These are phyloP conservation scores for Pantherophis vulpinus DNA, from an alignment of 2,797 vertebrate species.

Conservation along the genomic window DNA sequence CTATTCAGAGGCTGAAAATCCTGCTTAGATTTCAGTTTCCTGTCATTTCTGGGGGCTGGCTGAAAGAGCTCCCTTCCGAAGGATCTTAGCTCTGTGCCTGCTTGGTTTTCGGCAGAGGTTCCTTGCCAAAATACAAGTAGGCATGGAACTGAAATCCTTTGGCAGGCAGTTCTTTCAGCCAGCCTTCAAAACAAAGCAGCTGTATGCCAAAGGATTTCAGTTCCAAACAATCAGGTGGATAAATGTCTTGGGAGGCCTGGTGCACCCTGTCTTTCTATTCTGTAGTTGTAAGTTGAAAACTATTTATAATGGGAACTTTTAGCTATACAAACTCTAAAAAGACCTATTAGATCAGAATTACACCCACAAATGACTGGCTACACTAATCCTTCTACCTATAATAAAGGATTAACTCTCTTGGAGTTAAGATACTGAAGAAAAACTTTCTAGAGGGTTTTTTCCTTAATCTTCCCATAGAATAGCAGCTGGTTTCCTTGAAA, in stretches of 20 bases:
- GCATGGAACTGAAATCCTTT: neutral
- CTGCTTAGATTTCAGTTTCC: neutral
- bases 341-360: neutral
- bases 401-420: neutral
- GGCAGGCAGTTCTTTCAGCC: neutral
- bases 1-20: neutral
- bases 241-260: too few species aligned
- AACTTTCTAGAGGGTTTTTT: neutral
- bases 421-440: neutral
- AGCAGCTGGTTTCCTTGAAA: neutral
- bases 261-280: neutral
- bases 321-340: neutral
- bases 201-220: neutral
- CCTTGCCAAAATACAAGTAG: neutral
- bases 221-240: neutral
- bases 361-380: neutral
- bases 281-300: neutral
- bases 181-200: neutral
- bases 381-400: neutral
- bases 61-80: neutral
- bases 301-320: neutral
- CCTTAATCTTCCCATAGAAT: neutral
- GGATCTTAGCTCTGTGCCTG: neutral
- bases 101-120: neutral
- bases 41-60: neutral